phyloP scores from a whole-genome alignment of 1,140 invertebrate species.

The Drosophila ironensis region DNA sequence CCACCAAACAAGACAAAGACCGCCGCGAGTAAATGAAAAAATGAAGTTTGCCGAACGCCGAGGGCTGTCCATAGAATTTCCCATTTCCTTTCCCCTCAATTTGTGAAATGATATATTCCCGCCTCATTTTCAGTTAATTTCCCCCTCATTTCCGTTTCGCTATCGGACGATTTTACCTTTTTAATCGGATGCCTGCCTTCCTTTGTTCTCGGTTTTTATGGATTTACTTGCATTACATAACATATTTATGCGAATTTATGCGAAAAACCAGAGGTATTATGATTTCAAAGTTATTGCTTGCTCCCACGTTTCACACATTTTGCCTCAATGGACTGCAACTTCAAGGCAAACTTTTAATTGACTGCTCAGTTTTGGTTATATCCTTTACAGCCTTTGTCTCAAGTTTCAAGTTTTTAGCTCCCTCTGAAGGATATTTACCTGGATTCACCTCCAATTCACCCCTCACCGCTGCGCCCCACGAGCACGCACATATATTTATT shows the following conservation, averaged over 20 bases:
- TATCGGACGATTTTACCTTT: too few relatives aligned
- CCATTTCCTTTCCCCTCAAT: constrained; percentile 2
- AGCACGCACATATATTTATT: constrained; percentile 20
- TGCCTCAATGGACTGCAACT: too few relatives aligned
- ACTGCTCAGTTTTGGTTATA: constrained; percentile 14
- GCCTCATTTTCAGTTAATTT: constrained; percentile 36
- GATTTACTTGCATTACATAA: too few relatives aligned
- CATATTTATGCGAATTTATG: too few relatives aligned
- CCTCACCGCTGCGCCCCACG: too few relatives aligned
- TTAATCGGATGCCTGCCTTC: too few relatives aligned
- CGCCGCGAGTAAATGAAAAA: too few relatives aligned
- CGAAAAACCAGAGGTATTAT: too few relatives aligned
- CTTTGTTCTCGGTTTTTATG: too few relatives aligned
- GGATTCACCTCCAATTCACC: background rate
- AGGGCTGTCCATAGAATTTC: background rate
- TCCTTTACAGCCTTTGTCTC: background rate
- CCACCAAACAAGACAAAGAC: background rate
- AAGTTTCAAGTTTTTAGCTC: background rate
- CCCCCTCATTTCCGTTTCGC: constrained; percentile 27
- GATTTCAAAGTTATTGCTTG: background rate
- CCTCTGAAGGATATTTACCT: constrained; percentile 17
- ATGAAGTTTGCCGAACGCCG: constrained; percentile 25
- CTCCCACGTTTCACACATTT: background rate
- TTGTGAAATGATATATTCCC: constrained; percentile 32
- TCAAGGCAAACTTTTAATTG: constrained; percentile 16